Percentiles rank a stretch among this genome's conserved stretches.
Evolutionary conservation across 2,113 vertebrate species (phyloP).

Genomic region (Fulica atra): DNA sequence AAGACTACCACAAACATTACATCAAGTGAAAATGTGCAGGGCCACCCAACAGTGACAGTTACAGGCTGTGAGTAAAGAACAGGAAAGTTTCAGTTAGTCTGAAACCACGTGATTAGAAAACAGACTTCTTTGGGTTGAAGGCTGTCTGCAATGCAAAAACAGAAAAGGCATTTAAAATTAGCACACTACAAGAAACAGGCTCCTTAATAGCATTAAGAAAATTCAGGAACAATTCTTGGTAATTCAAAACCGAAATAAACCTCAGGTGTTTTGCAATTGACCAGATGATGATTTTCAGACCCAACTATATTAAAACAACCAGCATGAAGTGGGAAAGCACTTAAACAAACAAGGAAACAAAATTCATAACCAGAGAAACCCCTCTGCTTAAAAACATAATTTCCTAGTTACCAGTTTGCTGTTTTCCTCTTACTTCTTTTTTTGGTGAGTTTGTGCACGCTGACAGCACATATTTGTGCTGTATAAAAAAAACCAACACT

Average conservation of each 20-base stretch:
- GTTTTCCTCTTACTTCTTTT: background rate
- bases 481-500: background rate
- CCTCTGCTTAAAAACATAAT: background rate
- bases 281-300: background rate
- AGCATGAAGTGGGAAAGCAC: background rate
- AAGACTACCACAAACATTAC: background rate
- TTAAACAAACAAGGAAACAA: background rate
- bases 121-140: background rate
- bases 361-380: background rate
- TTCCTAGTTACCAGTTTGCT: background rate
- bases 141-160: background rate
- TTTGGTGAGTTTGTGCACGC: background rate
- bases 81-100: background rate
- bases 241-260: background rate
- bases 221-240: background rate
- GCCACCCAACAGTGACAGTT: background rate
- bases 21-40: background rate
- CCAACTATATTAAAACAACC: background rate
- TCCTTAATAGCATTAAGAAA: background rate
- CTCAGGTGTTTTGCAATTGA: background rate
- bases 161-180: background rate
- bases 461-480: background rate
- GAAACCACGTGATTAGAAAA: background rate
- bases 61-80: background rate
- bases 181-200: background rate